Base-by-base conservation (phyloP, 2,113 vertebrate species). In the Aix galericulata region DNA sequence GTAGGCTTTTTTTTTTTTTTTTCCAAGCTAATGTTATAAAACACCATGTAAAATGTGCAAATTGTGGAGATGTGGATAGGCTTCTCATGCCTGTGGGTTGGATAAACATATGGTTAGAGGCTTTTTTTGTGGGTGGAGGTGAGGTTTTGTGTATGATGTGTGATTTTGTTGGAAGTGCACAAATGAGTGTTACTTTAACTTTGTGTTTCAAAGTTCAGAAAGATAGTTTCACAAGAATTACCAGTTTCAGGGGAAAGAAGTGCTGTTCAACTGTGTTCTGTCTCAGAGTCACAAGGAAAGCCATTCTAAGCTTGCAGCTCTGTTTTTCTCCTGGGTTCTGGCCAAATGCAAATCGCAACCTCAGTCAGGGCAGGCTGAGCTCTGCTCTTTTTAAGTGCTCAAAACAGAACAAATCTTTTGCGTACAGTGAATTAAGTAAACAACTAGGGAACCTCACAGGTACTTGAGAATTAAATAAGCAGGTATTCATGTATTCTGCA, bases 191-290 rank as follows among this genome's bases (percentile, higher is more conserved):
- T 48, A 34, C 64, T 88, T 59, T 40, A 67, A 72, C 9, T 63
- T 76, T 56, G 32, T 6, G 8, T 34, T 88, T 81, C 31, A 38
- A n/a, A 62, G 36, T 17, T 83, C 72, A 74, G 62, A 48, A 8
- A 36, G 31, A 38, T 29, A 79, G 26, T 18, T 76, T 60, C 1
- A 14, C 5, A 58, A 76, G 7, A 48, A 44, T 22, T 88, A 44
- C 4, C 0, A 11, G 0, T 44, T 86, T 32, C 17, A 32, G 59
- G 53, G 18, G 5, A n/a, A 6, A n/a, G 38, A 72, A n/a, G 14
- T 10, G 8, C 8, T 48, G 9, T 46, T 64, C 26, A 38, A 20
- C 23, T 31, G 4, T 0, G 0, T 13, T 31, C 23, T 77, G n/a
- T 17, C 22, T 52, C 36, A 64, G 53, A 68, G 22, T 34, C 50